A percentile compares a stretch with the other conserved stretches of the same genome.
Conservation (phyloP, 2,888 invertebrate genomes). For the Atrina japonica region DNA sequence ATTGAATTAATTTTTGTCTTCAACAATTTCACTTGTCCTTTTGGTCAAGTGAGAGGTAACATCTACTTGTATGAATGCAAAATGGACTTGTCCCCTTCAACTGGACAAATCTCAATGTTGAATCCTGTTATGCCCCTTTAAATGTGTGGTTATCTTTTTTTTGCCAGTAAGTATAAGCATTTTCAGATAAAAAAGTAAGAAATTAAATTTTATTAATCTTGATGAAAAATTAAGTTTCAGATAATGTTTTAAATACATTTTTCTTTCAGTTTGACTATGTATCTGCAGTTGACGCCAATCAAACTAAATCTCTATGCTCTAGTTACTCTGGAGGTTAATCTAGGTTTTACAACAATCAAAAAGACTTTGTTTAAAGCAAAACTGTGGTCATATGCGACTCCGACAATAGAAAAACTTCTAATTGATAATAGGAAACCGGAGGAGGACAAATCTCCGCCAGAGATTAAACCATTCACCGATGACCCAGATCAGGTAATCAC, state of each 20-base stretch:
- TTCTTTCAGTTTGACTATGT: conserved; percentile 46
- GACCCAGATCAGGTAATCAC: too few relatives aligned
- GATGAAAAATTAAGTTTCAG: neutral
- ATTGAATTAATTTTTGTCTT: too few relatives aligned
- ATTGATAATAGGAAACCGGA: conserved; percentile 51
- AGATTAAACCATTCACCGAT: conserved; percentile 33
- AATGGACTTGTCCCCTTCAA: too few relatives aligned
- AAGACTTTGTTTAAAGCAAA: conserved; percentile 44
- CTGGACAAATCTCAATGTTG: too few relatives aligned
- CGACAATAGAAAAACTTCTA: conserved; percentile 42
- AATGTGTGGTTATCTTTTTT: too few relatives aligned
- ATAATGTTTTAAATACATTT: neutral
- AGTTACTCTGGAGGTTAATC: conserved; percentile 44
- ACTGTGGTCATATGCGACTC: conserved; percentile 42
- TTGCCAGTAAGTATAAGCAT: too few relatives aligned
- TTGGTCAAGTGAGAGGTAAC: too few relatives aligned
- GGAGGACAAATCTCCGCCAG: conserved; percentile 47
- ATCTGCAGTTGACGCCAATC: conserved; percentile 45
- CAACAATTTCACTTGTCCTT: too few relatives aligned
- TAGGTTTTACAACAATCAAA: conserved; percentile 27
- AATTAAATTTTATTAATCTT: too few relatives aligned
- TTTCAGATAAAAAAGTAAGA: too few relatives aligned
- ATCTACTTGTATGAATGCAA: too few relatives aligned
- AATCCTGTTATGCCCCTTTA: too few relatives aligned
- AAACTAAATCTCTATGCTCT: conserved; percentile 38